Percentiles rank a stretch among this genome's conserved stretches.
phyloP scores from a whole-genome alignment of 2,888 invertebrate genomes.

The Acanthopleura granulata region DNA sequence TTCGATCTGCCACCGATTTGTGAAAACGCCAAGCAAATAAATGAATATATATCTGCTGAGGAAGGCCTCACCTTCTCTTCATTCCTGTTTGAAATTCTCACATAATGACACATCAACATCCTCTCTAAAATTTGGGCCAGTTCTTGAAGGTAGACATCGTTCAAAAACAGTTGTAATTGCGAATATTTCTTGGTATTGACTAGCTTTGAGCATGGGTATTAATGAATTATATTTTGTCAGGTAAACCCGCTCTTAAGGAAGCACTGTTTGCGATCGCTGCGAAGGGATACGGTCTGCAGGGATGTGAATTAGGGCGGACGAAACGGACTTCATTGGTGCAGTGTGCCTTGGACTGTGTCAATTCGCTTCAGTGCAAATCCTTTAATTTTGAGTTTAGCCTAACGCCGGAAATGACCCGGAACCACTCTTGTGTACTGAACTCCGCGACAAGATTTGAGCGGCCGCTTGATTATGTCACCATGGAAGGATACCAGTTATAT shows the following conservation, averaged over 20 bases:
- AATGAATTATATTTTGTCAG: not conserved
- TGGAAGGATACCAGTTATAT: not conserved
- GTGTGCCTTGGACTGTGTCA: conserved; percentile 8
- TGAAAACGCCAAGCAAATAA: too few species aligned
- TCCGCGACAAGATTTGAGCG: not conserved
- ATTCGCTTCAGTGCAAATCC: not conserved
- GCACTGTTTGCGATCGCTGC: not conserved
- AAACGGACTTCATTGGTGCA: not conserved
- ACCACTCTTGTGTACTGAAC: not conserved
- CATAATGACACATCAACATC: too few species aligned
- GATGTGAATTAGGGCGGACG: not conserved
- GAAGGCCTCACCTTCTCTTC: too few species aligned
- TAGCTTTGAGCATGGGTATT: not conserved
- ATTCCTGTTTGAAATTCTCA: too few species aligned
- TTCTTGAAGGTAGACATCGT: too few species aligned
- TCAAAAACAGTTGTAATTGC: too few species aligned
- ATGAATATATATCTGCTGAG: too few species aligned
- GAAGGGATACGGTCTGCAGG: not conserved
- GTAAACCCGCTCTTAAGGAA: not conserved
- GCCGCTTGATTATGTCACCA: not conserved
- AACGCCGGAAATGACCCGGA: not conserved
- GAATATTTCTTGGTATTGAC: too few species aligned
- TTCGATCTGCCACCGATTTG: too few species aligned
- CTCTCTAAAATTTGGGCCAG: too few species aligned
- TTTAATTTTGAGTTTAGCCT: not conserved